These are phyloP conservation scores for Scolanthus callimorphus DNA, from an alignment of 92 coral and sea anemone genomes.

Conservation along the genomic window DNA sequence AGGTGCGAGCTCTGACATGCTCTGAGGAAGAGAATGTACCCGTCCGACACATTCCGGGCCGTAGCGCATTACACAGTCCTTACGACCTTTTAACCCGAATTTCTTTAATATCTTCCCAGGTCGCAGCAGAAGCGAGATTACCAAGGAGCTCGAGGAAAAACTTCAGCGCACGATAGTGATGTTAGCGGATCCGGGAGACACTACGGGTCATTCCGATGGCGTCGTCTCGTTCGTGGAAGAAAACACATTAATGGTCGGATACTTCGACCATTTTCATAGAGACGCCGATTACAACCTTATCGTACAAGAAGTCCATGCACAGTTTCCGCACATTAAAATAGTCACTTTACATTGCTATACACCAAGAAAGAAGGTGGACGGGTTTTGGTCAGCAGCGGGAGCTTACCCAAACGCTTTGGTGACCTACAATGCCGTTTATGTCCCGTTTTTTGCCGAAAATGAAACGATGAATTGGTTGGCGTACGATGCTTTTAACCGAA, in stretches of 20 bases:
- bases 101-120: too few species aligned
- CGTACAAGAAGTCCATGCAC: constrained; percentile 26
- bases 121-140: constrained; percentile 13
- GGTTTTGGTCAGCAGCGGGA: too few species aligned
- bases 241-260: constrained; percentile 33
- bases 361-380: constrained; percentile 31
- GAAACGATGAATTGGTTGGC: too few species aligned
- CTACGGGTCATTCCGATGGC: constrained; percentile 61
- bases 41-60: too few species aligned
- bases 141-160: constrained; percentile 21
- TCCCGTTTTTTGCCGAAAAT: too few species aligned
- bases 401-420: too few species aligned
- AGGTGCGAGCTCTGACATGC: too few species aligned
- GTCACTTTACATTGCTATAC: constrained; percentile 46
- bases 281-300: constrained; percentile 32
- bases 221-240: constrained; percentile 51
- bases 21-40: too few species aligned
- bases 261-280: constrained; percentile 15
- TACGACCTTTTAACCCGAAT: too few species aligned
- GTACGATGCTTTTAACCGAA: too few species aligned
- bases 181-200: constrained; percentile 48
- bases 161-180: constrained; percentile 26
- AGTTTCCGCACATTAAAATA: constrained; percentile 21
- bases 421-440: too few species aligned
- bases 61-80: too few species aligned